Conservation (phyloP, 2,113 vertebrate species). For the Ciconia maguari region DNA sequence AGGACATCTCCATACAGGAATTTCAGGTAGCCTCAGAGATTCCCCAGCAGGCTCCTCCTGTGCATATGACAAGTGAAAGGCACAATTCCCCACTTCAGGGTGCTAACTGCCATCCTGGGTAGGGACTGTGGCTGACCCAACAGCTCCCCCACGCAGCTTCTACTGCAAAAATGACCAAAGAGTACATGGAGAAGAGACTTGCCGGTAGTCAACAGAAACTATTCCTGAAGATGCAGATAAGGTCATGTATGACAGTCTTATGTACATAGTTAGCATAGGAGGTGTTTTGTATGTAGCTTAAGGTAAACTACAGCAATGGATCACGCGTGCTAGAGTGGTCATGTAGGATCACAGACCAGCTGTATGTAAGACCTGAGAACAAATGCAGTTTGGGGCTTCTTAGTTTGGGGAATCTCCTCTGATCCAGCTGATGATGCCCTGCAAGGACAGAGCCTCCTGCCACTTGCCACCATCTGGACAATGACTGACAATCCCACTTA, state of each 20-base stretch:
- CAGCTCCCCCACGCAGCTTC: neutral
- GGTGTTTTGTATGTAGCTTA: neutral
- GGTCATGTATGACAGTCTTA: rapidly evolving
- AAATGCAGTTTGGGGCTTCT: neutral
- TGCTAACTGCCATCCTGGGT: neutral
- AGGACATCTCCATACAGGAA: neutral
- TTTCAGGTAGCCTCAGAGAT: neutral
- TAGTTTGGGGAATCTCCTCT: neutral
- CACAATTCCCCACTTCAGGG: neutral
- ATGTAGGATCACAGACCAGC: neutral
- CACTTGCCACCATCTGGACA: neutral
- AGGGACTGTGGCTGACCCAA: neutral
- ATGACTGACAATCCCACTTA: neutral
- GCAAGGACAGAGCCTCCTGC: neutral
- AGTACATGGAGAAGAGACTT: neutral
- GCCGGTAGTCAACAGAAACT: neutral
- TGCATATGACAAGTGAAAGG: neutral
- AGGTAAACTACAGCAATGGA: neutral
- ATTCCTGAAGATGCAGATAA: neutral
- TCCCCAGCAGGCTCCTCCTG: neutral
- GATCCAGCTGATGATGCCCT: neutral
- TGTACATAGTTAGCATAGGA: neutral
- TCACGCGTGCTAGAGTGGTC: rapidly evolving
- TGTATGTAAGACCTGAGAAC: neutral
- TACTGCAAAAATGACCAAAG: neutral